Evolutionary conservation across 2,797 vertebrate species (phyloP).

Genomic region (Bradypodion ventrale): DNA sequence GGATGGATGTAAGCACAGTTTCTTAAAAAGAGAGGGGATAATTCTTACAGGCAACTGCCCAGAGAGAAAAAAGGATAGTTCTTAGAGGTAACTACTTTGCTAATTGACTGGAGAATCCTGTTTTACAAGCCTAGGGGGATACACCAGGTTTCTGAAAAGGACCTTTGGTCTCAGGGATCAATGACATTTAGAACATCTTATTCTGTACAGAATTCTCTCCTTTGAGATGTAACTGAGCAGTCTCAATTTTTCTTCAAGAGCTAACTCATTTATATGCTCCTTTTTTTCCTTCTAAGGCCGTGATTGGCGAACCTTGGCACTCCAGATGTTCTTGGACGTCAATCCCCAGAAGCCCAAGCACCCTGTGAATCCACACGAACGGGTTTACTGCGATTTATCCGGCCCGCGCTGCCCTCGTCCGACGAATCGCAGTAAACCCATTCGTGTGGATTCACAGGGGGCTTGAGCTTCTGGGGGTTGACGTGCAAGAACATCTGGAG

Average conservation of each 20-base stretch:
- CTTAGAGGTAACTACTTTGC: conserved; percentile 52
- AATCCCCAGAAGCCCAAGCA: no score
- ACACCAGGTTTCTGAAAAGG: conserved; percentile 35
- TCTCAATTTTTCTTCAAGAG: not conserved
- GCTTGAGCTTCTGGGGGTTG: no score
- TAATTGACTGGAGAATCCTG: conserved; percentile 46
- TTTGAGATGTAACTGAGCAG: not conserved
- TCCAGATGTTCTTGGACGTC: no score
- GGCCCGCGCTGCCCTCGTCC: no score
- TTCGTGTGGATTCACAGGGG: no score
- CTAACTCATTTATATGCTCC: not conserved
- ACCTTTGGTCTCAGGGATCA: conserved; percentile 38
- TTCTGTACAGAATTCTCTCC: not conserved
- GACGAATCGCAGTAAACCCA: no score
- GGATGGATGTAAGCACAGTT: conserved; percentile 43
- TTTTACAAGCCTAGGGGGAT: conserved; percentile 40
- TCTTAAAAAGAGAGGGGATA: conserved; percentile 43
- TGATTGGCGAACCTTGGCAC: no score
- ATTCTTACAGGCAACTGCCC: conserved; percentile 58
- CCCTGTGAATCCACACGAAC: no score
- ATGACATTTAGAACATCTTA: not conserved
- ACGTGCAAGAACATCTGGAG: no score
- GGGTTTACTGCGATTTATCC: no score
- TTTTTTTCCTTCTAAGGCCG: not conserved
- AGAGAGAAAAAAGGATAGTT: conserved; percentile 48